These are phyloP conservation scores for Heteropelma amictum DNA, from an alignment of 2,888 invertebrate species.

Conservation along the genomic window DNA sequence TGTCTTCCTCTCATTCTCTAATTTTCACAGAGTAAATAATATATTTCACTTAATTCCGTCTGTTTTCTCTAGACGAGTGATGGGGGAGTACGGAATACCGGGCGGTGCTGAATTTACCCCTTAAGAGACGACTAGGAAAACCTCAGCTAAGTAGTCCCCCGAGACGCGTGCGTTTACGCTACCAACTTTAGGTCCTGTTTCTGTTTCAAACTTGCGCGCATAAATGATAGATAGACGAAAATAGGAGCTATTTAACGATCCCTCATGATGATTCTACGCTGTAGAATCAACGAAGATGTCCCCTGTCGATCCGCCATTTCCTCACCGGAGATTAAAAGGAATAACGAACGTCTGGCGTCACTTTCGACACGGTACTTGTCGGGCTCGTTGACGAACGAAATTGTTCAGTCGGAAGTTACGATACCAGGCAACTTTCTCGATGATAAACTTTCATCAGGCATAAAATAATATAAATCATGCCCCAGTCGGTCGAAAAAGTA, in stretches of 20 bases:
- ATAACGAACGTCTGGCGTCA: too few species aligned
- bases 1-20: slow-evolving; percentile 6
- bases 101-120: too few species aligned
- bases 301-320: too few species aligned
- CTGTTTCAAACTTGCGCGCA: slow-evolving; percentile 36
- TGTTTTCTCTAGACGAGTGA: slow-evolving; percentile 43
- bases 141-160: slow-evolving; percentile 51
- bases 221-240: slow-evolving; percentile 20
- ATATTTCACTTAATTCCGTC: slow-evolving; percentile 42
- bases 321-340: too few species aligned
- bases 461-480: too few species aligned
- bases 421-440: too few species aligned
- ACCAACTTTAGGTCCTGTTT: slow-evolving; percentile 36
- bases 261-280: slow-evolving; percentile 2
- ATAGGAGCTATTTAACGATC: background rate
- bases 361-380: too few species aligned
- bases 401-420: too few species aligned
- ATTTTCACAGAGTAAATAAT: slow-evolving; percentile 39
- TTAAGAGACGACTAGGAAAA: slow-evolving; percentile 43
- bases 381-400: too few species aligned
- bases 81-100: background rate
- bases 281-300: slow-evolving; percentile 6
- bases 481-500: too few species aligned
- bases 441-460: too few species aligned
- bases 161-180: slow-evolving; percentile 26